These are phyloP conservation scores for Nebria brevicollis DNA, from an alignment of 2,888 invertebrate genomes.

Conservation along the genomic window DNA sequence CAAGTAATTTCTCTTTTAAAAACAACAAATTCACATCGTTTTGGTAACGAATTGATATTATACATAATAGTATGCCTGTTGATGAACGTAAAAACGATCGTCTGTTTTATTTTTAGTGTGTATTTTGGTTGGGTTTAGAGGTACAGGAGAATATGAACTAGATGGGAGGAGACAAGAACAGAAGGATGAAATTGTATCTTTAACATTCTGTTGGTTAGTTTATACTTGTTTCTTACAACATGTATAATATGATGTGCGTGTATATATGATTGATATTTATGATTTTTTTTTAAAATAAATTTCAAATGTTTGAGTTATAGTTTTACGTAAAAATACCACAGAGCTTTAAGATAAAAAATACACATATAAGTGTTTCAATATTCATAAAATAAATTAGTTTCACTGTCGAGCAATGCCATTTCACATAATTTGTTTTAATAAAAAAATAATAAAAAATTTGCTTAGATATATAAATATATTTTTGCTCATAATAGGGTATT, in stretches of 20 bases:
- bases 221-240: neutral
- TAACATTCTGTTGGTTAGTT: neutral
- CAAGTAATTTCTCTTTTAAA: neutral
- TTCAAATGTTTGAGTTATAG: neutral
- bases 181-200: neutral
- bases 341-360: too few relatives aligned
- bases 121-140: neutral
- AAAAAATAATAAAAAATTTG: too few relatives aligned
- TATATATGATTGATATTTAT: neutral
- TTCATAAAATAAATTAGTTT: too few relatives aligned
- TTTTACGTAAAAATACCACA: neutral
- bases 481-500: neutral
- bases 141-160: neutral
- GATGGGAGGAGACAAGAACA: neutral
- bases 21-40: slow-evolving; percentile 20
- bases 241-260: neutral
- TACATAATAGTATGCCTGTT: slow-evolving; percentile 40
- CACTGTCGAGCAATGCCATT: too few relatives aligned
- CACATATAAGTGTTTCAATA: too few relatives aligned
- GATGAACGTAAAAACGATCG: slow-evolving; percentile 13
- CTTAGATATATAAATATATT: neutral
- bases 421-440: too few relatives aligned
- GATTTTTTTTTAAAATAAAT: neutral
- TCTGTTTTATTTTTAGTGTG: neutral
- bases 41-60: slow-evolving; percentile 23